phyloP scores from a whole-genome alignment of 2,888 invertebrate genomes.

The Meganola albula region DNA sequence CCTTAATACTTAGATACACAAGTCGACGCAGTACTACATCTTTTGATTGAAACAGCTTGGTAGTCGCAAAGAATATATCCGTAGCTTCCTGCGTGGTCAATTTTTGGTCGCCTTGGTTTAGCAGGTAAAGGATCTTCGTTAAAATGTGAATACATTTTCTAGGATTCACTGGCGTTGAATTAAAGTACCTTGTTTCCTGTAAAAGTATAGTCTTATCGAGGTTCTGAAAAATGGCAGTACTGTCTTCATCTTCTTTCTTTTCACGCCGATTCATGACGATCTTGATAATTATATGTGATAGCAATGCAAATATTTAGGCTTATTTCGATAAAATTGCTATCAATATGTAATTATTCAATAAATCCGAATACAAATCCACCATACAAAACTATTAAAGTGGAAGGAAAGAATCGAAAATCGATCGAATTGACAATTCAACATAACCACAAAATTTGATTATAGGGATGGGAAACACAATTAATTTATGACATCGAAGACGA shows the following conservation, averaged over 20 bases:
- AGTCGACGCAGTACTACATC: constrained; percentile 94
- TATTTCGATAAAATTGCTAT: neutral
- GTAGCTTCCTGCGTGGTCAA: constrained; percentile 95
- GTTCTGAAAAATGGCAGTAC: constrained; percentile 90
- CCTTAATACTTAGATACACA: constrained; percentile 96
- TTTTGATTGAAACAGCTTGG: constrained; percentile 96
- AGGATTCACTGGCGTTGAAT: constrained; percentile 96
- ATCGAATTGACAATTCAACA: no score
- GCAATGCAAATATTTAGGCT: no score
- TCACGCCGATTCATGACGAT: constrained; percentile 28
- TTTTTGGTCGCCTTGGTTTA: constrained; percentile 95
- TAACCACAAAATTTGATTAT: no score
- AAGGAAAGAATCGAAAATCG: no score
- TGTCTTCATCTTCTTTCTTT: constrained; percentile 80
- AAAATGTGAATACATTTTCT: constrained; percentile 95
- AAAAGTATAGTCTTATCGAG: constrained; percentile 96
- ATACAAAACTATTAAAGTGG: no score
- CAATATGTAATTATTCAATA: no score
- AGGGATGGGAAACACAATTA: no score
- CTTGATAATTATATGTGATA: no score
- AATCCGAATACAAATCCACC: no score
- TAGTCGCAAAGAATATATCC: constrained; percentile 98
- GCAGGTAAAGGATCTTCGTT: constrained; percentile 93
- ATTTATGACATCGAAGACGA: no score
- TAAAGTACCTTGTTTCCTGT: constrained; percentile 97